These are phyloP conservation scores for Scomber scombrus DNA, from an alignment of 2,113 vertebrate genomes.

Conservation along the genomic window DNA sequence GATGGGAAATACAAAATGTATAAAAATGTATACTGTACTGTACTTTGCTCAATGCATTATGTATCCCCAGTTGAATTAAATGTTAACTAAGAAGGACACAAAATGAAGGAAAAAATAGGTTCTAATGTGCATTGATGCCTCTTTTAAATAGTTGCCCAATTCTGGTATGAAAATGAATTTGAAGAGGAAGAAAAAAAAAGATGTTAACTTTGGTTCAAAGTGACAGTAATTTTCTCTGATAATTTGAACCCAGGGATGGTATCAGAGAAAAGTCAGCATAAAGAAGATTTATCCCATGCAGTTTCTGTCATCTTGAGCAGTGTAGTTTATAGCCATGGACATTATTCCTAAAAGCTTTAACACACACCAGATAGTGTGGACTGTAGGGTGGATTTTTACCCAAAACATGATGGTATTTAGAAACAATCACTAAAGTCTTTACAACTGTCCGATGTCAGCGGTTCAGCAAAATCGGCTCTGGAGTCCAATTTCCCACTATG, in stretches of 20 bases:
- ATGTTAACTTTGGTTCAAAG: conserved; percentile 48
- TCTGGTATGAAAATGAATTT: conserved; percentile 18
- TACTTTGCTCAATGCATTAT: conserved; percentile 15
- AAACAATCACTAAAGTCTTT: conserved; percentile 8
- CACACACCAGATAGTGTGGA: conserved; percentile 9
- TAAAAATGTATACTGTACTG: no score
- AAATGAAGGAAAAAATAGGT: not conserved
- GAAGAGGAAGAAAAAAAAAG: conserved; percentile 21
- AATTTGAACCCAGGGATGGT: conserved; percentile 34
- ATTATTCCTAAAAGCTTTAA: conserved; percentile 43
- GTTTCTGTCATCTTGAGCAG: conserved; percentile 37
- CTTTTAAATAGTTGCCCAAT: conserved; percentile 21
- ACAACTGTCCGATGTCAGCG: not conserved
- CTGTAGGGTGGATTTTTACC: conserved; percentile 10
- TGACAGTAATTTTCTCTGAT: conserved; percentile 40
- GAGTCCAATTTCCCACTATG: not conserved
- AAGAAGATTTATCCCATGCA: conserved; percentile 35
- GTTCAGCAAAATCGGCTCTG: conserved; percentile 17
- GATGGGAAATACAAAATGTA: conserved; percentile 11
- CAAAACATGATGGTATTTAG: conserved; percentile 18
- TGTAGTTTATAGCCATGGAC: conserved; percentile 27
- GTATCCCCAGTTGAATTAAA: conserved; percentile 30
- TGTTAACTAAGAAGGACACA: conserved; percentile 28
- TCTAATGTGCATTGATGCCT: conserved; percentile 17
- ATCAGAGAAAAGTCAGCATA: conserved; percentile 37